These are phyloP conservation scores for Lathamus discolor DNA, from an alignment of 2,113 vertebrate genomes.

Conservation along the genomic window DNA sequence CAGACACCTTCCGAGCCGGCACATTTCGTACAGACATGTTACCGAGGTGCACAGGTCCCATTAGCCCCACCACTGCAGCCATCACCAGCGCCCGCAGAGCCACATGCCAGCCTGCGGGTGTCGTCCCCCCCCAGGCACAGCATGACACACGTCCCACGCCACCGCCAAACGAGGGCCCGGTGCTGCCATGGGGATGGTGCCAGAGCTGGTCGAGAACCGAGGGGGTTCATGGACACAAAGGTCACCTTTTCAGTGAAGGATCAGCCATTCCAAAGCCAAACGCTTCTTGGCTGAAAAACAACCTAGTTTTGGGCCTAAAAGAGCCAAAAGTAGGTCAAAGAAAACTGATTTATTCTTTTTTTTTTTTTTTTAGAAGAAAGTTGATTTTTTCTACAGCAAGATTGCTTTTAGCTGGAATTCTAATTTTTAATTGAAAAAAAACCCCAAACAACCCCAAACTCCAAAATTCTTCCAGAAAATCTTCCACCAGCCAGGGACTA, in stretches of 20 bases:
- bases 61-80: constrained; percentile 1
- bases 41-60: constrained; percentile 45
- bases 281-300: constrained; percentile 15
- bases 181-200: neutral
- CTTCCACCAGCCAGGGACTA: constrained; percentile 59
- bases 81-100: constrained; percentile 1
- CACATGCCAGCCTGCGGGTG: neutral
- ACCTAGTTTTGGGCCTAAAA: constrained; percentile 44
- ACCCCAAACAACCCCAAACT: neutral
- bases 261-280: constrained; percentile 37
- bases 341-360: neutral
- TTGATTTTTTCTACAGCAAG: constrained; percentile 46
- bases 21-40: constrained; percentile 55
- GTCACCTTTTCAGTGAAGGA: constrained; percentile 46
- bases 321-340: constrained; percentile 43
- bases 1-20: constrained; percentile 64
- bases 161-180: neutral
- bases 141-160: neutral
- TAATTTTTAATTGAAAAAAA: constrained; percentile 31
- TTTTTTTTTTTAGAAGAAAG: neutral
- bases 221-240: constrained; percentile 7
- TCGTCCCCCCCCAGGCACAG: neutral
- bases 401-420: constrained; percentile 32
- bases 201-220: neutral
- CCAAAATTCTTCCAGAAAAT: constrained; percentile 38